A percentile compares a stretch with the other conserved stretches of the same genome.
Conservation (phyloP, 2,113 vertebrate genomes). For the Eleginops maclovinus region DNA sequence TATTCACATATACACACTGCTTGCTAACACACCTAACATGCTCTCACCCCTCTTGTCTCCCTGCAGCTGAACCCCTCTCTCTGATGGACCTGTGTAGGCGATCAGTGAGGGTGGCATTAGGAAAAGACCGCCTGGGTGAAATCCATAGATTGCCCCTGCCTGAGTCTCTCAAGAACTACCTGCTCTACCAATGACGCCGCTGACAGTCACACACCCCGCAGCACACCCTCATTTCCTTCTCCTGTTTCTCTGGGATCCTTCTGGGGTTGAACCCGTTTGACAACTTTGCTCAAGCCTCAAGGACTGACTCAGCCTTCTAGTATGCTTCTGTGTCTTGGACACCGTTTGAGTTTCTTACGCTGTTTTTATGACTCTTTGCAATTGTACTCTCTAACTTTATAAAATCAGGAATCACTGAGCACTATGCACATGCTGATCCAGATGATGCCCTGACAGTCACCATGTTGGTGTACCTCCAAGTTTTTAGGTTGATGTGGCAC, state of each 20-base stretch:
- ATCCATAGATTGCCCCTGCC: conserved; percentile 94
- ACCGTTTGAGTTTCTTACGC: conserved; percentile 60
- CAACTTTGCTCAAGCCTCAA: conserved; percentile 68
- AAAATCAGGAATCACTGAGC: conserved; percentile 79
- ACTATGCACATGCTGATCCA: conserved; percentile 77
- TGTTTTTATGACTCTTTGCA: conserved; percentile 73
- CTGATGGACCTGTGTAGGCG: conserved; percentile 97
- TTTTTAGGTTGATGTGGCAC: conserved; percentile 52
- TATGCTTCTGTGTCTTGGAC: conserved; percentile 62
- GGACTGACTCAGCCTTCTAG: conserved; percentile 62
- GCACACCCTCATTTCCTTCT: conserved; percentile 42
- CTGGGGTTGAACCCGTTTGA: conserved; percentile 64
- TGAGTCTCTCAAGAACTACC: conserved; percentile 96
- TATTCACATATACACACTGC: background rate
- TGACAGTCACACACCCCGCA: conserved; percentile 21
- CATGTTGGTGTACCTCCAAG: conserved; percentile 42
- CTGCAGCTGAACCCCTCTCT: conserved; percentile 93
- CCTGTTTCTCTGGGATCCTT: conserved; percentile 65
- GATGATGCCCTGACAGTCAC: conserved; percentile 55
- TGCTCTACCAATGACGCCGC: conserved; percentile 95
- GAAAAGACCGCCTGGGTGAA: conserved; percentile 91
- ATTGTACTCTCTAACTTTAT: conserved; percentile 73
- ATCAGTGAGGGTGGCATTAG: conserved; percentile 92
- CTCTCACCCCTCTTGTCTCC: conserved; percentile 25
- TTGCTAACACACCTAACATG: background rate